These are phyloP conservation scores for Paragorgia papillata DNA, from an alignment of 92 coral and sea anemone species.

Conservation along the genomic window DNA sequence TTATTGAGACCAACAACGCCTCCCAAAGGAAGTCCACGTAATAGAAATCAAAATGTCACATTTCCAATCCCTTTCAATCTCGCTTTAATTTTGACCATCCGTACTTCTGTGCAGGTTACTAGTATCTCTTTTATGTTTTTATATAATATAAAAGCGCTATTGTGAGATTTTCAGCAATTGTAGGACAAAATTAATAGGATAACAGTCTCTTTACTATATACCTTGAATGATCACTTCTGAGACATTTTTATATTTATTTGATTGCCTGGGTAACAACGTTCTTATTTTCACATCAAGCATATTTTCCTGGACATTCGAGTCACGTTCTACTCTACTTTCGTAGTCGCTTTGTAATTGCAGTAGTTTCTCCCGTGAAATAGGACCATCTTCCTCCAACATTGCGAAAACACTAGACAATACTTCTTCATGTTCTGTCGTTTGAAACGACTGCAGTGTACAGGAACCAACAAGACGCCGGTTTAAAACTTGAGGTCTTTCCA, in stretches of 20 bases:
- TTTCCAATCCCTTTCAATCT: no score
- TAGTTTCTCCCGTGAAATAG: neutral
- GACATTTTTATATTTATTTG: constrained; percentile 52
- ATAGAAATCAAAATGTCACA: no score
- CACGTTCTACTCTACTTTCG: neutral
- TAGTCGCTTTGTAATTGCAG: neutral
- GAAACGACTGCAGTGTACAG: constrained; percentile 54
- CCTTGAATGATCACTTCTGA: constrained; percentile 73
- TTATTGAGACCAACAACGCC: no score
- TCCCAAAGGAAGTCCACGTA: no score
- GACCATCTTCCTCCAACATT: neutral
- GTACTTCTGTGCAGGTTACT: no score
- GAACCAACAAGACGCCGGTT: constrained; percentile 90
- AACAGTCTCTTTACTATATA: no score
- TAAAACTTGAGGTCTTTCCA: constrained; percentile 91
- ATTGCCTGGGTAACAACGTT: constrained; percentile 74
- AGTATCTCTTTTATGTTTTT: no score
- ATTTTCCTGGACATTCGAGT: constrained; percentile 10
- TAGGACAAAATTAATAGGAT: no score
- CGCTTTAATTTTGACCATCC: no score
- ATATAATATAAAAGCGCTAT: constrained; percentile 2
- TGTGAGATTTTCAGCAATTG: no score
- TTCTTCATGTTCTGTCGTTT: constrained; percentile 21
- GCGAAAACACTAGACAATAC: constrained; percentile 6
- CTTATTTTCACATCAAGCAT: constrained; percentile 60